Evolutionary conservation across 2,797 vertebrate genomes (phyloP), one percentile per base, ranked within the genome.

Genomic region (Oceanodroma leucorhoa): DNA sequence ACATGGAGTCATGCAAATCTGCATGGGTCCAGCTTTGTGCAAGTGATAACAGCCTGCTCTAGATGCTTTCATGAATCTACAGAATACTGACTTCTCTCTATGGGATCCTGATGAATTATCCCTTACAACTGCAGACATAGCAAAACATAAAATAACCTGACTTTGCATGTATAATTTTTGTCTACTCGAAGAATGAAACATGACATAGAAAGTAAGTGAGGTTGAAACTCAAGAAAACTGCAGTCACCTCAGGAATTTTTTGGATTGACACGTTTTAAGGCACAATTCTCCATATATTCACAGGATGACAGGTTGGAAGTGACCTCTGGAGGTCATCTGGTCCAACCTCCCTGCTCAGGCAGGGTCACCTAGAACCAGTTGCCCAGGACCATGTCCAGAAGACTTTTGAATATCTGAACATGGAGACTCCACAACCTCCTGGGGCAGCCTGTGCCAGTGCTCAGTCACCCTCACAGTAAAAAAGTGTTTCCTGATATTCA

Each of bases 221-320:
- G 32, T 65, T 83, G 89, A 67, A 95, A 91, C 53, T 97, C n/a
- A 93, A 94, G 61, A 93, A 92, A 92, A 64, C 23, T 69, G 38
- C 24, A 83, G 58, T 79, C 20, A 54, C 16, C 38, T 66, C 29
- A 22, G 60, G 45, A 71, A 4, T 65, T 73, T 83, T 53, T 83
- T 87, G 14, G 1, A 70, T 5, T 82, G 76, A 60, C 43, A 83
- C 14, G 40, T 90, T 96, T 95, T 41, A 65, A 89, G 66, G 30
- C 22, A 53, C 24, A 66, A 0, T 60, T 89, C 27, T 32, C 1
- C 2, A 2, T 26, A 14, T 1, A 60, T 40, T 66, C 53, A 36
- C 14, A 53, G 20, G 13, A 32, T 38, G 34, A 45, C 30, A 73
- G 34, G 23, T 45, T 66, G 53, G 57, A 83, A 83, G 36, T 14